Conservation (phyloP, 2,888 invertebrate genomes). For the Dioctria rufipes region DNA sequence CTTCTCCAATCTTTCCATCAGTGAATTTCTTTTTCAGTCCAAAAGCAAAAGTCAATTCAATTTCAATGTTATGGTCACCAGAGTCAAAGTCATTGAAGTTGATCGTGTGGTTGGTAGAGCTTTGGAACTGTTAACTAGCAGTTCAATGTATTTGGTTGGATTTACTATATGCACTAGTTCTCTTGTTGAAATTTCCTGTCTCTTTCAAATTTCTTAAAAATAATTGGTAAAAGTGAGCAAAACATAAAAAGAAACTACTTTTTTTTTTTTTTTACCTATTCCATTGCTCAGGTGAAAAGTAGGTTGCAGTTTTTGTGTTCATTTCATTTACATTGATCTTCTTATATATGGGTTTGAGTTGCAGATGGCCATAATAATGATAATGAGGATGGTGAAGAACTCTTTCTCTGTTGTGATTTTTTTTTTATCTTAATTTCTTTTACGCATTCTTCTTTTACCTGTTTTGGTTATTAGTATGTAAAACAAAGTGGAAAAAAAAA, state of each 20-base stretch:
- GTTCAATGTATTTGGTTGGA: too few species aligned
- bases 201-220: background rate
- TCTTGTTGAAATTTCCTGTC: background rate
- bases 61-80: too few species aligned
- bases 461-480: too few species aligned
- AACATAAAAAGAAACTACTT: background rate
- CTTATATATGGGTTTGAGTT: background rate
- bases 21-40: too few species aligned
- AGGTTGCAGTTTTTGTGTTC: conserved; percentile 37
- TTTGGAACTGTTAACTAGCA: too few species aligned
- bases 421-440: background rate
- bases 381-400: conserved; percentile 13
- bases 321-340: conserved; percentile 35
- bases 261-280: conserved; percentile 4
- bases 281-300: conserved; percentile 28
- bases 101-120: too few species aligned
- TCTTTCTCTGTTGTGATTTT: conserved; percentile 17
- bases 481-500: background rate
- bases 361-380: background rate
- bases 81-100: too few species aligned
- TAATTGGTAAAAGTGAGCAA: background rate
- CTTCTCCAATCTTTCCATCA: too few species aligned
- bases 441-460: too few species aligned
- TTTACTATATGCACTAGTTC: background rate
- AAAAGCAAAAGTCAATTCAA: too few species aligned